Percentiles rank a stretch among this genome's conserved stretches.
These are phyloP conservation scores for Tonatia bakeri DNA, from an alignment of 2,113 vertebrate species.

Conservation along the genomic window DNA sequence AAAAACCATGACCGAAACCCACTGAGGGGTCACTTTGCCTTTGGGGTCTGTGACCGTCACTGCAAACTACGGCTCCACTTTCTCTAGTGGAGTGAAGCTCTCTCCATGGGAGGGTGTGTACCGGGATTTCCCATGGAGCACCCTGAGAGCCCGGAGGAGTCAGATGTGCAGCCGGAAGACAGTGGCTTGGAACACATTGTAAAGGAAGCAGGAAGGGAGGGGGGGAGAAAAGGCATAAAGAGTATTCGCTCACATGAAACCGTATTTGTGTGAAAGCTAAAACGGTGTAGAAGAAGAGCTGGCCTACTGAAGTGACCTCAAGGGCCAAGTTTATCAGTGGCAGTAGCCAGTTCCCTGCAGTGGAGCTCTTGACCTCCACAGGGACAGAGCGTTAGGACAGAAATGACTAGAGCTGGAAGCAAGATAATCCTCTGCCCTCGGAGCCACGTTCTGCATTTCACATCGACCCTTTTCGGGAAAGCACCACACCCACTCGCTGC, in stretches of 20 bases:
- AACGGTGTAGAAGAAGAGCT: rapidly evolving
- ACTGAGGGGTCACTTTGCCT: not conserved
- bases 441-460: not conserved
- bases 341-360: too few relatives aligned
- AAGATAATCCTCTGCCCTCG: not conserved
- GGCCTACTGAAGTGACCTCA: not conserved
- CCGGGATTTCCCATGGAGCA: not conserved
- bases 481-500: not conserved
- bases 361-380: not conserved
- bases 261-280: not conserved
- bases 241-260: not conserved
- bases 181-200: not conserved
- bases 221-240: not conserved
- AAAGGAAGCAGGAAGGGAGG: not conserved
- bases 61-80: not conserved
- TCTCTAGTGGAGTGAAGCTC: not conserved
- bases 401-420: not conserved
- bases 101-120: too few relatives aligned
- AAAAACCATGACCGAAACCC: not conserved
- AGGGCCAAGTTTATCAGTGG: not conserved
- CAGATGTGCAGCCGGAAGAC: not conserved
- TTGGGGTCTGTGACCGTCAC: too few relatives aligned
- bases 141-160: not conserved
- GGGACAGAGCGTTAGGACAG: not conserved
- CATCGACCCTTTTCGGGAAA: too few relatives aligned